Evolutionary conservation across 2,113 vertebrate species (phyloP), one percentile per base, ranked within the genome.

Genomic region (Numenius arquata): DNA sequence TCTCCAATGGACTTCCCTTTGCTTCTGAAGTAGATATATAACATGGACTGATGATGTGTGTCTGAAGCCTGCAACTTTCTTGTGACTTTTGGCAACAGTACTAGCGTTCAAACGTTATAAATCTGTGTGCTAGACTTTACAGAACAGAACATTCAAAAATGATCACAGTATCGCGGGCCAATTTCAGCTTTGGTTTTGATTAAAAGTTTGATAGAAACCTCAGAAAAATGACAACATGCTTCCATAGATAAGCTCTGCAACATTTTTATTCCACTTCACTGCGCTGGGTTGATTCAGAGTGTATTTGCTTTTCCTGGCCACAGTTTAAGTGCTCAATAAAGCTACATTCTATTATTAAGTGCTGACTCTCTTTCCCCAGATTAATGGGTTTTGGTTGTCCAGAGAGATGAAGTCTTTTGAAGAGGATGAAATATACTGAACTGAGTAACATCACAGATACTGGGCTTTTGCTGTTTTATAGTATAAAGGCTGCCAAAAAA

Each of bases 121-220:
- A 96, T 95, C 89, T 91, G 73, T 92, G 84, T 55, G 77, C 89
- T 96, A 91, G 92, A 52, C 77, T 94, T 92, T 79, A 76, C 14
- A 75, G 90, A 89, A 92, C 53, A 87, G 92, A 89, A 70, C 90
- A 85, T 65, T 95, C 48, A 78, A 82, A 90, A 87, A 85, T n/a
- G 48, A 95, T 92, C 94, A 89, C 58, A 66, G 90, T 19, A 93
- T 55, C 0, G 0, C 41, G 26, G 83, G 80, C 94, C 90, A 90
- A 85, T 79, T 95, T 82, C 84, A 89, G 77, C 68, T 81, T 38
- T 91, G 92, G 94, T 96, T 96, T 96, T 93, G 83, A 95, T 96
- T 96, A 95, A 85, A 93, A 79, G 17, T 84, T 92, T 85, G 90
- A 96, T 95, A 93, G 86, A 96, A 97, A 95, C 89, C 86, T 96